Percentiles rank a stretch among this genome's conserved stretches.
phyloP scores from a whole-genome alignment of 2,797 vertebrate genomes.

The Myotis findleyi region DNA sequence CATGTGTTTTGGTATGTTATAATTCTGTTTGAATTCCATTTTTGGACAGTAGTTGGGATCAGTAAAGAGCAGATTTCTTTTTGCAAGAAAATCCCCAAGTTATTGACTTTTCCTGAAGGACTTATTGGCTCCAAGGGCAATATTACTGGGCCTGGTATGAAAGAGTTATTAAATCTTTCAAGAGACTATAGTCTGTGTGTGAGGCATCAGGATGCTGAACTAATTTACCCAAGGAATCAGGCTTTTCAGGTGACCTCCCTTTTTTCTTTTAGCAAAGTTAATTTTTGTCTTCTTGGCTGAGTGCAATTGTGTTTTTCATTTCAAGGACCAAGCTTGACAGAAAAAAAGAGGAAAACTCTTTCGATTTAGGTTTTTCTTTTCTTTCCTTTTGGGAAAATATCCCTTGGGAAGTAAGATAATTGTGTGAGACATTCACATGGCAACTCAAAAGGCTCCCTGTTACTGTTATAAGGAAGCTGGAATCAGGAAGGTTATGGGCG shows the following conservation, averaged over 20 bases:
- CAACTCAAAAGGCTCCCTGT: not conserved
- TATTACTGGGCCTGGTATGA: not conserved
- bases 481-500: not conserved
- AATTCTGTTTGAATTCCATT: not conserved
- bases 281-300: slow-evolving; percentile 7
- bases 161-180: not conserved
- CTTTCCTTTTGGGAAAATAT: not conserved
- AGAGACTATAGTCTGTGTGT: not conserved
- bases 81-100: not conserved
- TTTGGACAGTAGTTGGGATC: not conserved
- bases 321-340: not conserved
- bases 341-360: not conserved
- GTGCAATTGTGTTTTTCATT: slow-evolving; percentile 39
- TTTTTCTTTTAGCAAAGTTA: not conserved
- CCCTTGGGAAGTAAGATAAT: not conserved
- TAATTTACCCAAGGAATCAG: not conserved
- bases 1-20: not conserved
- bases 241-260: not conserved
- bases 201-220: not conserved
- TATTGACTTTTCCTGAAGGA: not conserved
- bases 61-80: not conserved
- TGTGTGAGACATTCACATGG: not conserved
- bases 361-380: not conserved
- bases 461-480: not conserved
- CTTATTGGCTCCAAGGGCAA: not conserved